Evolutionary conservation across 1,140 invertebrate species (phyloP).

Genomic region (Hyles vespertilio): DNA sequence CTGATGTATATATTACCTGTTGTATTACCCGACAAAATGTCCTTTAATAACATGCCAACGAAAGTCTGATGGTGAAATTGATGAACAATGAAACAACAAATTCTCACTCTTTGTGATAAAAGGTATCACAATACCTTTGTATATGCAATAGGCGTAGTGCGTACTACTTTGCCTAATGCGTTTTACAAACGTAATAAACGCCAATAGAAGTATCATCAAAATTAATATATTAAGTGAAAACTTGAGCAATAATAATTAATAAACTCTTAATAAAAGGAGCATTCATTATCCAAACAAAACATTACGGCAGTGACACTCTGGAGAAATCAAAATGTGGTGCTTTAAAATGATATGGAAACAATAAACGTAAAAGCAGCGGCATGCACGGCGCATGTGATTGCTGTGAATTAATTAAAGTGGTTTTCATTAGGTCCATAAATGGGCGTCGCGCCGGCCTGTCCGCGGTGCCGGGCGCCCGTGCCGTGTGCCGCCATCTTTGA

Average conservation of each 20-base stretch:
- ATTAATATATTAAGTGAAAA: constrained; percentile 52
- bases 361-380: constrained; percentile 67
- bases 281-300: constrained; percentile 53
- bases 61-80: too few species aligned
- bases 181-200: too few species aligned
- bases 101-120: too few species aligned
- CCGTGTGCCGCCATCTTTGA: constrained; percentile 43
- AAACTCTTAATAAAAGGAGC: constrained; percentile 26
- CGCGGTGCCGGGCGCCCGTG: constrained; percentile 20
- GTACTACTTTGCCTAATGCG: too few species aligned
- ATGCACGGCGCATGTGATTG: constrained; percentile 58
- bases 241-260: constrained; percentile 32
- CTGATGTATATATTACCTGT: too few species aligned
- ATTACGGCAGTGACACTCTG: constrained; percentile 60
- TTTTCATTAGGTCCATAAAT: constrained; percentile 62
- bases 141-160: too few species aligned
- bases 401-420: constrained; percentile 72
- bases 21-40: too few species aligned
- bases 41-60: too few species aligned
- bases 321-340: constrained; percentile 68
- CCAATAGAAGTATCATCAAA: neutral
- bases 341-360: constrained; percentile 70
- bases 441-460: constrained; percentile 26
- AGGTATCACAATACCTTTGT: too few species aligned
- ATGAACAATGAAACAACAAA: too few species aligned